Base-by-base conservation (phyloP, 2,113 vertebrate genomes). In the Hypocryptadius cinnamomeus region DNA sequence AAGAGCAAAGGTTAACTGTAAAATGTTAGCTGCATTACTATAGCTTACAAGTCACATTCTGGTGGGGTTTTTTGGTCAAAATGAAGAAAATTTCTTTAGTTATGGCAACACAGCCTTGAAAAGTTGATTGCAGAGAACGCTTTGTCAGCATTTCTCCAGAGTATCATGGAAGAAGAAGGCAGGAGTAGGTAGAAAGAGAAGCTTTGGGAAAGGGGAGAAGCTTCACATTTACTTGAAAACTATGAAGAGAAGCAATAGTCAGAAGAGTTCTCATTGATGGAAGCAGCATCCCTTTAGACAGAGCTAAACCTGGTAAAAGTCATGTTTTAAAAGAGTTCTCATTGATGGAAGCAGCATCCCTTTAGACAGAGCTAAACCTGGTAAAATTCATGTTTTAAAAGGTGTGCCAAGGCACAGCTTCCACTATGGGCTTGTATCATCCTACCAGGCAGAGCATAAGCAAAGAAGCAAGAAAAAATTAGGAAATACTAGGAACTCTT, bases 1-100 rank as follows among this genome's bases (percentile, higher is more conserved):
- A 94, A 94, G 94, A 95, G 79, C 93, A 95, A 96, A 96, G 96
- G 96, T 96, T 95, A 96, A 93, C 90, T 86, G 61, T 95, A 93
- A 94, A 85, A 88, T 65, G 73, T 93, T 60, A 25, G n/a, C 18
- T 16, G 66, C 82, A 61, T 68, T 85, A 21, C 56, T 88, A 35
- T 18, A 73, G 60, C 28, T 90, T 83, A 72, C 33, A 71, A 84
- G 19, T 48, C 48, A 54, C 42, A 53, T 71, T 83, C 57, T 74
- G 60, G 35, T 79, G 31, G 31, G 31, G 21, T 21, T 42, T 66
- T 71, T 65, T 40, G 9, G 50, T 71, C 76, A 81, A 79, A 91
- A 65, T 56, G 15, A 78, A 88, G 44, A 57, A 25, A 88, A 69
- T 31, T 73, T 77, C 33, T 87, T 78, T 50, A 86, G 50, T 82